A percentile compares a stretch with the other conserved stretches of the same genome.
phyloP scores from a whole-genome alignment of 1,140 invertebrate genomes.

The Brachionus manjavacas region DNA sequence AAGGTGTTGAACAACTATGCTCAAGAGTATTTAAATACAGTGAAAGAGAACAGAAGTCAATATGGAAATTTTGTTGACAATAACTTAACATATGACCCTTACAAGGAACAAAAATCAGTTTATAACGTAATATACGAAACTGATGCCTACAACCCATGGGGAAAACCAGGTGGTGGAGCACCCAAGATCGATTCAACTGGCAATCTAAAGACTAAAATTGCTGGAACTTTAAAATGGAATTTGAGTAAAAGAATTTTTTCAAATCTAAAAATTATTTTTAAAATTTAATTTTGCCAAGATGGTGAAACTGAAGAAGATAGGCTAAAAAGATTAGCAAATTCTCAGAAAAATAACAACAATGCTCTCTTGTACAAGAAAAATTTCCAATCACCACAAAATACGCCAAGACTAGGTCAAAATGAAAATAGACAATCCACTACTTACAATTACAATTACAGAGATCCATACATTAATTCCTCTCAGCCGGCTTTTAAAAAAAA shows the following conservation, averaged over 20 bases:
- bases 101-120: slow-evolving; percentile 41
- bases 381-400: not conserved
- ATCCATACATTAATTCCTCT: slow-evolving; percentile 1
- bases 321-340: not conserved
- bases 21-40: slow-evolving; percentile 38
- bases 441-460: slow-evolving; percentile 31
- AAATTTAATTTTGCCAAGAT: not conserved
- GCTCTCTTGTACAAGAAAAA: slow-evolving; percentile 20
- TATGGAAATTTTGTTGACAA: slow-evolving; percentile 41
- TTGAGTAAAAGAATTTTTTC: not conserved
- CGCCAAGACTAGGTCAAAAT: not conserved
- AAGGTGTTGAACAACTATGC: not conserved
- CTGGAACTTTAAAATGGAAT: slow-evolving; percentile 38
- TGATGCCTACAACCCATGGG: slow-evolving; percentile 40
- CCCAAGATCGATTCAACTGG: slow-evolving; percentile 27
- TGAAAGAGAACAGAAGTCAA: slow-evolving; percentile 31
- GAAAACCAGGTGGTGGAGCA: slow-evolving; percentile 39
- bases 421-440: slow-evolving; percentile 10
- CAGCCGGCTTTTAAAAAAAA: not conserved
- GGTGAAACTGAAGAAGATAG: slow-evolving; percentile 39
- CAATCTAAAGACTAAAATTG: slow-evolving; percentile 13
- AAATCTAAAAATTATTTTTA: not conserved
- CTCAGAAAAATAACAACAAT: slow-evolving; percentile 18
- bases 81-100: slow-evolving; percentile 24
- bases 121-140: slow-evolving; percentile 40